Conservation (phyloP, 1,140 invertebrate genomes). For the Tenebrio molitor region DNA sequence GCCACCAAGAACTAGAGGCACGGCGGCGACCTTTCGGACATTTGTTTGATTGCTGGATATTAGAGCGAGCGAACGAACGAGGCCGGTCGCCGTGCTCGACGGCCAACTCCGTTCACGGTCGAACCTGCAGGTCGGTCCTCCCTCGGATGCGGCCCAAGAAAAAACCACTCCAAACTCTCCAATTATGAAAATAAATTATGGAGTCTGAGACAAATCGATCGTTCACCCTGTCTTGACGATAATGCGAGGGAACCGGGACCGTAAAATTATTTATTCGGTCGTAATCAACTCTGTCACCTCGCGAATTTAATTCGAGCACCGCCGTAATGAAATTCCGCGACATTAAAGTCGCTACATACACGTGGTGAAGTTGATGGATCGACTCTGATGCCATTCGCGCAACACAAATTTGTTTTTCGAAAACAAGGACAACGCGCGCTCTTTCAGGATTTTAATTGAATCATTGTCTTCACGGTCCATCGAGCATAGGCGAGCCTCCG, state of each 20-base stretch:
- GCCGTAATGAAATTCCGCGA: conserved; percentile 17
- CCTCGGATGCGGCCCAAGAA: too few relatives aligned
- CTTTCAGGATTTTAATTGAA: conserved; percentile 11
- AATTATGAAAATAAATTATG: too few relatives aligned
- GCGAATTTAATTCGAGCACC: conserved; percentile 27
- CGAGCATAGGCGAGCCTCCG: conserved; percentile 15
- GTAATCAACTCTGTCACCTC: conserved; percentile 35
- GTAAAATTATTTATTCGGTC: conserved; percentile 32
- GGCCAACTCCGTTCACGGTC: too few relatives aligned
- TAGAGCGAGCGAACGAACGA: too few relatives aligned
- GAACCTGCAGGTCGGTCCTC: too few relatives aligned
- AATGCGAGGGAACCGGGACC: neutral
- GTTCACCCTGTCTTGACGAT: neutral
- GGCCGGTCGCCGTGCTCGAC: too few relatives aligned
- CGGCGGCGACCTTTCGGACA: neutral
- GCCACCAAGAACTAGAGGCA: neutral
- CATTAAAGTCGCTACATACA: conserved; percentile 13
- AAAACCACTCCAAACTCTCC: too few relatives aligned
- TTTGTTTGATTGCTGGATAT: too few relatives aligned
- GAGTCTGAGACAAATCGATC: neutral
- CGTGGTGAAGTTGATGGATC: conserved; percentile 21
- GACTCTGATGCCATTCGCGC: neutral
- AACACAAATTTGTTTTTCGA: neutral
- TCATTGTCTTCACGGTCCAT: conserved; percentile 28
- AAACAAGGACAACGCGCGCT: neutral